Evolutionary conservation across 2,888 invertebrate genomes (phyloP).

Genomic region (Dryobota labecula): DNA sequence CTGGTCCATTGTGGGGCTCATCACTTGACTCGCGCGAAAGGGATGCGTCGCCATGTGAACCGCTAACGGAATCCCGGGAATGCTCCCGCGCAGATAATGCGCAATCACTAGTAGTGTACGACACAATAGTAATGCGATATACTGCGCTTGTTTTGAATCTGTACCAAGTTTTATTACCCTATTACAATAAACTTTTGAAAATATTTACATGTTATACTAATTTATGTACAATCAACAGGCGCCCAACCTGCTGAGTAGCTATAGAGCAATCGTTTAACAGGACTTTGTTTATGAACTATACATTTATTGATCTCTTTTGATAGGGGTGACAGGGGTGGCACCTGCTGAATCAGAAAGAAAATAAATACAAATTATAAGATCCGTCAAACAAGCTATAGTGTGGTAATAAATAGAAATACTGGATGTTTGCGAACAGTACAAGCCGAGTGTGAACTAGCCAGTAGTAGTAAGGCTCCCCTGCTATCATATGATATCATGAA

Average conservation of each 20-base stretch:
- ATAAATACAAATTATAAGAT: conserved; percentile 5
- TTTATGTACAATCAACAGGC: conserved; percentile 16
- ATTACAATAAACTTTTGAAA: conserved; percentile 46
- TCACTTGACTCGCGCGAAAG: conserved; percentile 89
- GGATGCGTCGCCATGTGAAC: conserved; percentile 88
- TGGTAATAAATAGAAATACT: conserved; percentile 14
- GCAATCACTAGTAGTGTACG: conserved; percentile 54
- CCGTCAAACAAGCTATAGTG: not conserved
- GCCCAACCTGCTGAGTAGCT: conserved; percentile 1
- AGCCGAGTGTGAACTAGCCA: conserved; percentile 15
- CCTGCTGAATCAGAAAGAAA: conserved; percentile 15
- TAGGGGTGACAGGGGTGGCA: too few species aligned
- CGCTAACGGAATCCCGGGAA: conserved; percentile 85
- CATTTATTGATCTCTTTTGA: conserved; percentile 15
- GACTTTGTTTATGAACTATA: not conserved
- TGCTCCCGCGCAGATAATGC: conserved; percentile 80
- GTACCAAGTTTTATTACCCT: conserved; percentile 42
- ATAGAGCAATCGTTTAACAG: not conserved
- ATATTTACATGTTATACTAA: conserved; percentile 41
- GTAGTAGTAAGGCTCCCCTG: conserved; percentile 24
- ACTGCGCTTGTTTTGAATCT: conserved; percentile 51
- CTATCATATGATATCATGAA: conserved; percentile 71
- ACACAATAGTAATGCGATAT: conserved; percentile 83
- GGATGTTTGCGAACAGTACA: conserved; percentile 1
- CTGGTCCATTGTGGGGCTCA: conserved; percentile 84